These are phyloP conservation scores for Carabus problematicus DNA, from an alignment of 2,888 invertebrate genomes.

Conservation along the genomic window DNA sequence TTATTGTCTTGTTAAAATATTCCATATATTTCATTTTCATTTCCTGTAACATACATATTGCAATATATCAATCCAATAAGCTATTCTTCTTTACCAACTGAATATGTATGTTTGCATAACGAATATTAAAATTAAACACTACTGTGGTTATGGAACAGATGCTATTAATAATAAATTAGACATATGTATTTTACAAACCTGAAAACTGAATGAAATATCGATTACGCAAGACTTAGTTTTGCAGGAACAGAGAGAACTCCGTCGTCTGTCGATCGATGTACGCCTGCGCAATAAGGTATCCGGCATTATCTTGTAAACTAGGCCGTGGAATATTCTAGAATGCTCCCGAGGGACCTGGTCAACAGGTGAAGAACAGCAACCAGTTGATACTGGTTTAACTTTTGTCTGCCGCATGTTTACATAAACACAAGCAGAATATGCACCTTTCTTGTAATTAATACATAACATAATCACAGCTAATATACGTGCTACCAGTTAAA, in stretches of 20 bases:
- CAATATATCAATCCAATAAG: constrained; percentile 7
- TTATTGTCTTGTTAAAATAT: constrained; percentile 16
- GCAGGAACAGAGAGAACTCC: constrained; percentile 14
- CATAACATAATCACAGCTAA: too few species aligned
- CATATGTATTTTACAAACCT: background rate
- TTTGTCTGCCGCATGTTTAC: too few species aligned
- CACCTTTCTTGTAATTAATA: too few species aligned
- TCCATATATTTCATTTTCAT: constrained; percentile 11
- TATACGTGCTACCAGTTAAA: too few species aligned
- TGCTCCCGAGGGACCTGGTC: constrained; percentile 25
- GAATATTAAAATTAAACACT: too few species aligned
- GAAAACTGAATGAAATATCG: constrained; percentile 38
- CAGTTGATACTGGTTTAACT: too few species aligned
- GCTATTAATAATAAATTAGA: too few species aligned
- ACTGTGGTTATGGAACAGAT: too few species aligned
- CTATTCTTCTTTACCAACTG: too few species aligned
- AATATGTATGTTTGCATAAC: too few species aligned
- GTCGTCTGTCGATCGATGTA: constrained; percentile 9
- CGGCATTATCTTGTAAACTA: constrained; percentile 1
- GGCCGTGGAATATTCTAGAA: constrained; percentile 33
- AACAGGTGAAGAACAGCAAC: constrained; percentile 29
- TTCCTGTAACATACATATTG: constrained; percentile 14
- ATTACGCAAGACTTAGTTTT: constrained; percentile 20
- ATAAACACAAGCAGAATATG: too few species aligned
- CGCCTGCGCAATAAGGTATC: constrained; percentile 18